These are phyloP conservation scores for Protobothrops flavoviridis DNA, from an alignment of 2,113 vertebrate genomes.

Conservation along the genomic window DNA sequence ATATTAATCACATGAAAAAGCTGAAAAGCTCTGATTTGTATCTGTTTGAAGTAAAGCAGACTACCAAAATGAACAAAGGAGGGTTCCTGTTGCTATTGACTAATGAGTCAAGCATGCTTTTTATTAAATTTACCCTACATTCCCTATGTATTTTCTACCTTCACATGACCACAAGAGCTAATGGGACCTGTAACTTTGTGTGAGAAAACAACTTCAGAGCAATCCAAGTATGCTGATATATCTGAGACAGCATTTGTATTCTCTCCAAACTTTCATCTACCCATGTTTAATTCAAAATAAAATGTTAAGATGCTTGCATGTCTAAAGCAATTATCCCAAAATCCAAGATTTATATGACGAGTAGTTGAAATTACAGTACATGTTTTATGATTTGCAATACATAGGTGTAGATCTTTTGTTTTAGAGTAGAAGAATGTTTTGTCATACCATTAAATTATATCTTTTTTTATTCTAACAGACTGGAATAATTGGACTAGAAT, in stretches of 20 bases:
- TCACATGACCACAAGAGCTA: constrained; percentile 41
- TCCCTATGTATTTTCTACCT: constrained; percentile 17
- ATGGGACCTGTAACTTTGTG: not conserved
- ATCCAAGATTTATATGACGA: not conserved
- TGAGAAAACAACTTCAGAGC: constrained; percentile 27
- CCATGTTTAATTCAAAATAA: not conserved
- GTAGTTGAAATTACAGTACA: not conserved
- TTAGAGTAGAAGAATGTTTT: not conserved
- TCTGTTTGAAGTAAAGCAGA: constrained; percentile 21
- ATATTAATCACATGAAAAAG: constrained; percentile 14
- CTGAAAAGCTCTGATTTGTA: not conserved
- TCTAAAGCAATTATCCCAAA: not conserved
- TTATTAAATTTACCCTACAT: constrained; percentile 27
- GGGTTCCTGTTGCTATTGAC: constrained; percentile 52
- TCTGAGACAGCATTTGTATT: not conserved
- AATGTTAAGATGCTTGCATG: not conserved
- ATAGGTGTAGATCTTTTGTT: not conserved
- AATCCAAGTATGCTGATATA: constrained; percentile 14
- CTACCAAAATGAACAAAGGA: constrained; percentile 23
- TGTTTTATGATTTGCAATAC: not conserved
- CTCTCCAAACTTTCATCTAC: constrained; percentile 31
- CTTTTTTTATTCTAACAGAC: not conserved
- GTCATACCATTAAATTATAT: not conserved
- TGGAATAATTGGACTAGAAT: not conserved
- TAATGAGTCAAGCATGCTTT: not conserved